Conservation (phyloP, 2,113 vertebrate species). For the Talpa occidentalis region DNA sequence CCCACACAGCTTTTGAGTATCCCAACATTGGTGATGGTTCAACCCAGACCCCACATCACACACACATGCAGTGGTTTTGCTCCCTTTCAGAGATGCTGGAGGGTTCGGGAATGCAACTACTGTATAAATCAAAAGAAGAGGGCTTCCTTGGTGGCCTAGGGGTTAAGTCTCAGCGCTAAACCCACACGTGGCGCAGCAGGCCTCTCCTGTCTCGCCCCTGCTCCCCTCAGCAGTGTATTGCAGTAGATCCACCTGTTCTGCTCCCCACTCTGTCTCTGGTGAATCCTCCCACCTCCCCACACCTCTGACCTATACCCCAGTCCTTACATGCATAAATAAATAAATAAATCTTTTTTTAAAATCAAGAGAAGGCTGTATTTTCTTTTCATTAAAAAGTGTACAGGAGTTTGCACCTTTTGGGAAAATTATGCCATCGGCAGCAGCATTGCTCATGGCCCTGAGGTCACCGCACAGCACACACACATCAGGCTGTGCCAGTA, state of each 20-base stretch:
- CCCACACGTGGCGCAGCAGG: too few species aligned
- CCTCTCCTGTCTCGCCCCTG: too few species aligned
- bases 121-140: neutral
- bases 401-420: neutral
- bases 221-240: too few species aligned
- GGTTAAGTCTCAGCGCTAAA: too few species aligned
- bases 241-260: too few species aligned
- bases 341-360: neutral
- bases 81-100: neutral
- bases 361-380: neutral
- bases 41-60: neutral
- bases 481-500: neutral
- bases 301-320: too few species aligned
- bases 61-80: neutral
- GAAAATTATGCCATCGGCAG: neutral
- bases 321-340: too few species aligned
- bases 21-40: neutral
- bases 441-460: neutral
- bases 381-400: neutral
- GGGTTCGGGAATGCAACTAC: neutral
- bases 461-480: too few species aligned
- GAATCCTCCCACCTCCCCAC: too few species aligned
- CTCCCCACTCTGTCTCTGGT: too few species aligned
- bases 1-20: neutral
- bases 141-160: too few species aligned